These are phyloP conservation scores for Brachionichthys hirsutus DNA, from an alignment of 2,113 vertebrate species.

Conservation along the genomic window DNA sequence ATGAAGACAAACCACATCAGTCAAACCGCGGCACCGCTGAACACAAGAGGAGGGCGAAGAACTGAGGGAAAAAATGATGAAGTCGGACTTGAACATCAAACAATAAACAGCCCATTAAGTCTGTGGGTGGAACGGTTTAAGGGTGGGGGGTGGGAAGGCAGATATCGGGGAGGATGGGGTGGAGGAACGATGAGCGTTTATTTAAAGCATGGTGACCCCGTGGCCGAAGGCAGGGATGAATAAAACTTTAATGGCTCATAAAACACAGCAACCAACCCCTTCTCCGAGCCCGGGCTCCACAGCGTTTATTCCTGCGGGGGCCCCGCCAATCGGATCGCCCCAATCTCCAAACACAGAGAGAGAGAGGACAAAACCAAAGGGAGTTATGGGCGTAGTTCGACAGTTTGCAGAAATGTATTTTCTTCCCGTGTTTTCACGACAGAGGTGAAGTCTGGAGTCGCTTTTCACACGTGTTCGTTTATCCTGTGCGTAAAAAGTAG, in stretches of 20 bases:
- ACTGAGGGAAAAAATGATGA: constrained; percentile 69
- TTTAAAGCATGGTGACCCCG: constrained; percentile 95
- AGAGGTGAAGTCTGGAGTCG: neutral
- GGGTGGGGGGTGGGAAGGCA: constrained; percentile 62
- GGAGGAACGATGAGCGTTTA: constrained; percentile 92
- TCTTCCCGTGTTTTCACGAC: too few relatives aligned
- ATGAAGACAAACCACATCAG: constrained; percentile 49
- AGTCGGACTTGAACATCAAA: constrained; percentile 83
- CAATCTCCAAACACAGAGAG: constrained; percentile 44
- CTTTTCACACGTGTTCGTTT: neutral
- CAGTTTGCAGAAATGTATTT: constrained; percentile 2
- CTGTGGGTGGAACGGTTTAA: constrained; percentile 49
- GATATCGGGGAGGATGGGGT: constrained; percentile 84
- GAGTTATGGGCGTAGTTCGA: constrained; percentile 10
- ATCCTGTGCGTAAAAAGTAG: neutral
- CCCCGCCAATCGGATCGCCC: constrained; percentile 52
- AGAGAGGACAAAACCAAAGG: constrained; percentile 12
- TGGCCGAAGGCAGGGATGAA: constrained; percentile 97
- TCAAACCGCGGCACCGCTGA: constrained; percentile 48
- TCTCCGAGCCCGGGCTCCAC: constrained; percentile 82
- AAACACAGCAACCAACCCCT: constrained; percentile 92
- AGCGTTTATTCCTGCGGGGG: constrained; percentile 70
- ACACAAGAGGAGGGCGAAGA: constrained; percentile 39
- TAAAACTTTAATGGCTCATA: constrained; percentile 99
- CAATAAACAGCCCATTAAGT: constrained; percentile 86